Evolutionary conservation across 2,113 vertebrate species (phyloP), one percentile per base, ranked within the genome.

Genomic region (Ellobius talpinus): DNA sequence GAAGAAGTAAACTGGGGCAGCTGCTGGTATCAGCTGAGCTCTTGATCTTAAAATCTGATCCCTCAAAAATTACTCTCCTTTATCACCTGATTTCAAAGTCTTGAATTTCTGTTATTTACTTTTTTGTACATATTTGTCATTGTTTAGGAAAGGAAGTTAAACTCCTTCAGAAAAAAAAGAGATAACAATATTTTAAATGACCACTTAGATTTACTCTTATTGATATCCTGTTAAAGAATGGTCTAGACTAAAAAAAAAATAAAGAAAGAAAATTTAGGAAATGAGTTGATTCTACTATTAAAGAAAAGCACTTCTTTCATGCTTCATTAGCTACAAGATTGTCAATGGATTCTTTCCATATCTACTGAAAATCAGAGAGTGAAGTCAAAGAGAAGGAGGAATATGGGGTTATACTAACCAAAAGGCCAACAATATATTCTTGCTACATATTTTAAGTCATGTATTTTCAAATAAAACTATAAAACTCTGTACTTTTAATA

Each of bases 151-250:
- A 36, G 52, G 7, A 85, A 63, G 4, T 26, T 55, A 94, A 96
- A 65, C 10, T 92, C 55, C 16, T 82, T 39, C 42, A 4, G 45
- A 9, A 79, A 76, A 89, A n/a, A 33, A 9, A 6, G 3, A 87
- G 42, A 29, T 9, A 89, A 91, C 86, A 76, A 72, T 23, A 95
- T 82, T n/a, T 45, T 91, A 81, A 96, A 88, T 82, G 33, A 89
- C n/a, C 74, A 90, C 14, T 45, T 45, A 68, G 61, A 63, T 19
- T 81, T 88, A 91, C 70, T 90, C 61, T 93, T 45, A 7, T 6
- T 86, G 77, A 70, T 91, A 47, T 1, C 5, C 78, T 90, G 5
- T 26, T 96, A 91, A 93, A 33, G 21, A 92, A 50, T 13, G 7
- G 31, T 52, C 78, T 63, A 93, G 45, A 29, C 2, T 79, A 74